Conservation (phyloP, 2,888 invertebrate genomes). For the Rhagophthalmus giganteus region DNA sequence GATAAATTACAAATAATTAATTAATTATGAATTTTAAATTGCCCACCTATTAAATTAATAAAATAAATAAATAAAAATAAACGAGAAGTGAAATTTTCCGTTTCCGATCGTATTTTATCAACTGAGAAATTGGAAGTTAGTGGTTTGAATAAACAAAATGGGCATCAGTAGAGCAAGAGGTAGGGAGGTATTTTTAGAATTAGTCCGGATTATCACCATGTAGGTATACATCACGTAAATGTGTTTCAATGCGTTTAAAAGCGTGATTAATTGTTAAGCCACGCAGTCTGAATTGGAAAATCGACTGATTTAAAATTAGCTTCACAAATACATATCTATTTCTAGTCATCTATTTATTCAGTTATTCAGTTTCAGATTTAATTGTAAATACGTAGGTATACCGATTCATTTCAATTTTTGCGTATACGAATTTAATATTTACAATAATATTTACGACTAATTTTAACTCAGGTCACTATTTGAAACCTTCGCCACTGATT, state of each 20-base stretch:
- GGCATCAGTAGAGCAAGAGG: no score
- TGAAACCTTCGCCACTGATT: no score
- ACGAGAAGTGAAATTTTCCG: background rate
- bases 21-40: no score
- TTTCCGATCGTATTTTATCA: background rate
- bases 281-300: conserved; percentile 5
- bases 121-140: background rate
- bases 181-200: background rate
- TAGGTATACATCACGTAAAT: conserved; percentile 10
- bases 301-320: conserved; percentile 5
- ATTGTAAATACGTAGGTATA: no score
- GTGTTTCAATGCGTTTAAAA: conserved; percentile 2
- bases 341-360: background rate
- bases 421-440: no score
- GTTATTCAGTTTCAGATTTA: background rate
- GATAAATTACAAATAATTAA: no score
- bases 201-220: conserved; percentile 7
- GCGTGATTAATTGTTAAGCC: conserved; percentile 10
- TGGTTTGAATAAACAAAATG: background rate
- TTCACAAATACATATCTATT: conserved; percentile 2
- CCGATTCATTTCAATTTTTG: no score
- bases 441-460: no score
- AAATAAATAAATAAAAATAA: no score
- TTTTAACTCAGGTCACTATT: no score
- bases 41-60: no score